These are phyloP conservation scores for Ptychoptera albimana DNA, from an alignment of 2,888 invertebrate species.

Conservation along the genomic window DNA sequence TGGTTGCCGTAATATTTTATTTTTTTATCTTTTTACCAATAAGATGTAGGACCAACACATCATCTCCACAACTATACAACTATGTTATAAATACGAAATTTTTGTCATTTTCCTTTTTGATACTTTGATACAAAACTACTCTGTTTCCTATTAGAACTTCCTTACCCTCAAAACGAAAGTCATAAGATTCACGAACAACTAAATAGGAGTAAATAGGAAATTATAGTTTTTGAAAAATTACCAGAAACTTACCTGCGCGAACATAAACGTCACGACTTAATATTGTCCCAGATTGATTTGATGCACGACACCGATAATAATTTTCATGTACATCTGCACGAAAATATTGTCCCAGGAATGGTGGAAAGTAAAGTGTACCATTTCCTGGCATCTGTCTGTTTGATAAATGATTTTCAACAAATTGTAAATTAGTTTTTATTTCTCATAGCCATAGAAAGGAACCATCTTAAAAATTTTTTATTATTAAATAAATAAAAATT, in stretches of 20 bases:
- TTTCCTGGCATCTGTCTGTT: slow-evolving; percentile 62
- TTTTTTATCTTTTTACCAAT: too few species aligned
- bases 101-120: too few species aligned
- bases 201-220: too few species aligned
- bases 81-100: too few species aligned
- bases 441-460: too few species aligned
- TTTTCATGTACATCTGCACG: slow-evolving; percentile 66
- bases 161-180: slow-evolving; percentile 50
- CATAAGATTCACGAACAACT: slow-evolving; percentile 63
- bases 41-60: too few species aligned
- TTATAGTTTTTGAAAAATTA: slow-evolving; percentile 3
- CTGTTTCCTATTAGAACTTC: slow-evolving; percentile 55
- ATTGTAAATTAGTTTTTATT: too few species aligned
- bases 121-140: slow-evolving; percentile 48
- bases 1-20: too few species aligned
- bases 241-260: slow-evolving; percentile 48
- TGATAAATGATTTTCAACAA: too few species aligned
- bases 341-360: slow-evolving; percentile 64
- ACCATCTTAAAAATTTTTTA: too few species aligned
- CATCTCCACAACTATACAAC: too few species aligned
- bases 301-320: slow-evolving; percentile 65
- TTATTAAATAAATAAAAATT: too few species aligned
- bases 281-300: slow-evolving; percentile 62
- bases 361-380: slow-evolving; percentile 68
- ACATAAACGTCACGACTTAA: slow-evolving; percentile 67